Evolutionary conservation across 37 sponge, comb jelly and placozoan genomes (phyloP), one percentile per base, ranked within the genome.

Genomic region (Geodia barretti): DNA sequence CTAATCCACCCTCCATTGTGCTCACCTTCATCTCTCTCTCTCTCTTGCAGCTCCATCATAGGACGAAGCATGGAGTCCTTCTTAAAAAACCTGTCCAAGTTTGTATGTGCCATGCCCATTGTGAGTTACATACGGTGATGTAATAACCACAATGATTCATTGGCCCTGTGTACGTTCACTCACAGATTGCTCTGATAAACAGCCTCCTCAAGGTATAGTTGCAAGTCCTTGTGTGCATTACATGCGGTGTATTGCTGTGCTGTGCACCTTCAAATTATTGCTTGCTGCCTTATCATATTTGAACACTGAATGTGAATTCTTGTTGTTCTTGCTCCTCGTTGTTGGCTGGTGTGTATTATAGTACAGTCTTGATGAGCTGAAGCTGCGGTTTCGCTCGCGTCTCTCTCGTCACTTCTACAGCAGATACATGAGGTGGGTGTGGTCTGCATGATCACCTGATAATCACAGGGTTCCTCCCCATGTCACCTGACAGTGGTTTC

Each of bases 81-180:
- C 71, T 84, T 84, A 61, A 36, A 83, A 28, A 54, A 90, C 68
- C 64, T 96, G 32, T 4, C 77, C 54, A 68, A 77, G 81, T 96
- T 93, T 73, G 41, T 96, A 24, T 72, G 31, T 33, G 93, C 97
- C 35, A 96, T 96, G 95, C 97, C 97, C 1, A 31, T 96, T 70
- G 91, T 95, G 64, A 60, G 95, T 75, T 47, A 1, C 42, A 2
- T 2, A 69, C 2, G 4, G 69, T 32, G 5, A 3, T 9, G 3
- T 60, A 25, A 40, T 73, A 39, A 60, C 41, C 54, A 74, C 64
- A 40, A 33, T 62, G 63, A 60, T 39, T 30, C 29, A 23, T 80
- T 65, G 66, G 8, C 66, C 64, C 38, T 64, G 67, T 78, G 66
- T 64, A 21, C 34, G 63, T 81, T 47, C 54, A 21, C 11, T 54